Conservation (phyloP, 2,113 vertebrate species). For the rat (Rattus norvegicus) region GRCr8 NC_086020.1:206928501-206929000, state of each 20-base stretch:
- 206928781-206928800: background rate
- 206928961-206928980: background rate
- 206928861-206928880: background rate
- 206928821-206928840: background rate
- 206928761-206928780: background rate
- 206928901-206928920: background rate
- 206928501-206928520: background rate
- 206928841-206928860: background rate
- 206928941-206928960: background rate
- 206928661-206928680: no score
- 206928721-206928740: background rate
- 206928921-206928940: background rate
- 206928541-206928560: no score
- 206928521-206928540: background rate
- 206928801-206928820: background rate
- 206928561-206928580: accelerated
- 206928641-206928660: background rate
- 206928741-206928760: background rate
- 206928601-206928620: background rate
- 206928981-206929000: background rate
- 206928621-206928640: background rate
- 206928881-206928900: background rate
- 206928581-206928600: background rate
- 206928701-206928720: background rate
- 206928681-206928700: background rate